Base-by-base conservation (phyloP, 2,113 vertebrate genomes). In the Strix aluco region DNA sequence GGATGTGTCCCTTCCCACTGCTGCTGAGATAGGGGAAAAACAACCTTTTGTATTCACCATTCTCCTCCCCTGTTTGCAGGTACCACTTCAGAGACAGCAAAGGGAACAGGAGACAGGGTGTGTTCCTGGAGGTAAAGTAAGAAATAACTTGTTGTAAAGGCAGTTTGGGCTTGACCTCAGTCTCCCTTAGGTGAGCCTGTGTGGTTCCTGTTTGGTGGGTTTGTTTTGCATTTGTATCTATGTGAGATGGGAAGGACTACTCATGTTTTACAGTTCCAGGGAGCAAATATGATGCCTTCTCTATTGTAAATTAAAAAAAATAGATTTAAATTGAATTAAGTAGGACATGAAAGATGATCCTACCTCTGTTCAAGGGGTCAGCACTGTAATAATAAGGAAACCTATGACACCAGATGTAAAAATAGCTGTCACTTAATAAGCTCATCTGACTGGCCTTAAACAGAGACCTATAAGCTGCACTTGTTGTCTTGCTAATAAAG, bases 361-460 rank as follows among this genome's bases (percentile, higher is more conserved):
- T 47, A 55, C 21, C n/a, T 81, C 79, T 81, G 54, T 70, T 79
- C 98, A 98, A 98, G 98, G 71, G 98, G 98, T 63, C 97, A 97
- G 98, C 98, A 98, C 97, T 99, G 98, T 85, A 97, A 98, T 98
- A 98, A 98, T 97, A 98, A 97, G 96, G 98, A 98, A 96, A 98
- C 98, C 92, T 99, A 98, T 81, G 97, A 98, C 97, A 97, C 96
- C 88, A 98, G 98, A 96, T 98, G 98, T 97, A 98, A 98, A 98
- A 98, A 98, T 97, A 98, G 98, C 93, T 98, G 97, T 61, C 96
- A 97, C 36, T 97, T 98, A 84, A 98, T 98, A 98, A 98, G 98
- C 97, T 98, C 95, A 71, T 92, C 97, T 9, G 97, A 96, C 57
- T 98, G 98, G 98, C 97, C 97, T 81, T 97, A 98, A 86, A 98